These are phyloP conservation scores for Pyrrhosoma nymphula DNA, from an alignment of 2,888 invertebrate species.

Conservation along the genomic window DNA sequence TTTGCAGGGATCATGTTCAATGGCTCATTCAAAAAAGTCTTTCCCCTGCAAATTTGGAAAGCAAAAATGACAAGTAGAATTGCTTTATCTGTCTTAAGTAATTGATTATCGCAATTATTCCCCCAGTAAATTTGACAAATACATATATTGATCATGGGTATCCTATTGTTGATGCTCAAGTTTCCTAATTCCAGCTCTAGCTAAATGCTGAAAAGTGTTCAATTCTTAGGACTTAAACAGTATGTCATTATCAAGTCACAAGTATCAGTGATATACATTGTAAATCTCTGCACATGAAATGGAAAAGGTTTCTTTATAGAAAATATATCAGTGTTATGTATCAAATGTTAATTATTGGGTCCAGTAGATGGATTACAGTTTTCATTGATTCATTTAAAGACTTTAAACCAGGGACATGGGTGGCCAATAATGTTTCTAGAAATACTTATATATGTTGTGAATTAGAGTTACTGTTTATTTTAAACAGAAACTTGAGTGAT, in stretches of 20 bases:
- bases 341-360: background rate
- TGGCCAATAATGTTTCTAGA: background rate
- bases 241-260: background rate
- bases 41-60: background rate
- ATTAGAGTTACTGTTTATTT: background rate
- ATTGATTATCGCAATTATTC: background rate
- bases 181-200: background rate
- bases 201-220: background rate
- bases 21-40: no score
- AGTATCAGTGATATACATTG: background rate
- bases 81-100: background rate
- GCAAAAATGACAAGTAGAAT: background rate
- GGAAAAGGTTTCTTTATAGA: background rate
- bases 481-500: background rate
- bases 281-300: background rate
- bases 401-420: background rate
- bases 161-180: background rate
- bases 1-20: no score
- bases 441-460: background rate
- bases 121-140: background rate
- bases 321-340: constrained; percentile 12
- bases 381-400: background rate
- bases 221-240: background rate
- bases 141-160: background rate
- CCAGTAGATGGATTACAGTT: background rate